phyloP scores from a whole-genome alignment of 2,797 vertebrate genomes.

The Margarornis squamiger region DNA sequence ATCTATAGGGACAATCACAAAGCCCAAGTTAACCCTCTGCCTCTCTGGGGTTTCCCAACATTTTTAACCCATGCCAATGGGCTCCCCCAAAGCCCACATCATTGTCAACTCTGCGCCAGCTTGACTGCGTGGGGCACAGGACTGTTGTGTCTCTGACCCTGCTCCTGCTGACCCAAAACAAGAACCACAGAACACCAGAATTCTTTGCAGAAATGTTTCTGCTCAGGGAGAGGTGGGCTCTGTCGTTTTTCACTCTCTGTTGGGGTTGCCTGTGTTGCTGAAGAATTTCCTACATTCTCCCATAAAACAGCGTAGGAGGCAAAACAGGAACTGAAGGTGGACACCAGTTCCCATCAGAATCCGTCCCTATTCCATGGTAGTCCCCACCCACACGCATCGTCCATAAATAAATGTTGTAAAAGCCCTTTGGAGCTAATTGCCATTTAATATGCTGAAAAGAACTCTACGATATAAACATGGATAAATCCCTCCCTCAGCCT shows the following conservation, averaged over 20 bases:
- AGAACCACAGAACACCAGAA: not conserved
- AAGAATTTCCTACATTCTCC: not conserved
- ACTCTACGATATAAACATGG: not conserved
- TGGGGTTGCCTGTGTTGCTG: not conserved
- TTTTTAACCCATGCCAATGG: not conserved
- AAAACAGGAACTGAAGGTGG: not conserved
- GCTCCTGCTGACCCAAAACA: not conserved
- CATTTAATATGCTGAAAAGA: constrained; percentile 12
- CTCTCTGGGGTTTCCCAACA: not conserved
- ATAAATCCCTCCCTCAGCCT: not conserved
- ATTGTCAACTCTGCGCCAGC: not conserved
- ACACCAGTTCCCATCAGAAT: not conserved
- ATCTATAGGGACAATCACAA: not conserved
- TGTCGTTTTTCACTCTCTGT: fast-evolving
- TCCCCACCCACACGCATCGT: not conserved
- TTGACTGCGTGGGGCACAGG: fast-evolving
- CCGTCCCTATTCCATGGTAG: not conserved
- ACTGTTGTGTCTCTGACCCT: not conserved
- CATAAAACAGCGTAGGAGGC: not conserved
- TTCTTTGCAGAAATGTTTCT: not conserved
- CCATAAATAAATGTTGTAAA: constrained; percentile 6
- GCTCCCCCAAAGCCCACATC: not conserved
- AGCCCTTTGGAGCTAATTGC: constrained; percentile 6
- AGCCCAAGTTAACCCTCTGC: not conserved
- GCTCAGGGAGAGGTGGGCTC: not conserved